Base-by-base conservation (phyloP, 2,888 invertebrate genomes). In the Dasypolia templi region DNA sequence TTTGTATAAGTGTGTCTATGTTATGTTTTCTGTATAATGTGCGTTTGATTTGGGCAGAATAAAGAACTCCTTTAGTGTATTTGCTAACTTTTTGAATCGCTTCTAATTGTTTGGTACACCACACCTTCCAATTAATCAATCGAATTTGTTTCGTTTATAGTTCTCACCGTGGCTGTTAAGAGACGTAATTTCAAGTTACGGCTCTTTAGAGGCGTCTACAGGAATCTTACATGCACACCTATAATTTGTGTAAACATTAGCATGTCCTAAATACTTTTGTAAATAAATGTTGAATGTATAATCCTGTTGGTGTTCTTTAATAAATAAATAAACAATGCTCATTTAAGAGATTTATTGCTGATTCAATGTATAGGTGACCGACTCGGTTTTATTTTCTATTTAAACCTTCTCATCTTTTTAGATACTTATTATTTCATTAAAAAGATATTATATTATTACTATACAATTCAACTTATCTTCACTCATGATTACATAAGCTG, bases 81-180 rank as follows among this genome's bases (percentile, higher is more conserved):
- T 29, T 44, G 62, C 22, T 35, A 2, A 22, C 22, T 32, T 32
- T 29, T 2, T 67, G 2, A 56, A 72, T 58, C 1, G n/a, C 11
- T 42, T 66, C 32, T 42, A 66, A 39, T 22, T 11, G 49, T 26
- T 26, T 32, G 14, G 3, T 7, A 39, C 42, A 22, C 59, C 73
- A 39, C 74, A 44, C 62, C 53, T 9, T 61, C 35, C 29, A 73
- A 59, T 72, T 73, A 73, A 62, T 62, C 44, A 73, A 29, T 53
- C 26, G 29, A 44, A 53, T 62, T 62, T 14, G 22, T 73, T 61
- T 35, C 0, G 22, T 7, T 35, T n/a, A 58, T 58, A 35, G 29
- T 9, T 44, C 35, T 35, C 26, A 44, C 17, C 26, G 9, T 11
- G 3, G 29, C 73, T 73, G 26, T 72, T 12, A 44, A 44, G 51